phyloP scores from a whole-genome alignment of 2,113 vertebrate genomes.

The Trogon surrucura region DNA sequence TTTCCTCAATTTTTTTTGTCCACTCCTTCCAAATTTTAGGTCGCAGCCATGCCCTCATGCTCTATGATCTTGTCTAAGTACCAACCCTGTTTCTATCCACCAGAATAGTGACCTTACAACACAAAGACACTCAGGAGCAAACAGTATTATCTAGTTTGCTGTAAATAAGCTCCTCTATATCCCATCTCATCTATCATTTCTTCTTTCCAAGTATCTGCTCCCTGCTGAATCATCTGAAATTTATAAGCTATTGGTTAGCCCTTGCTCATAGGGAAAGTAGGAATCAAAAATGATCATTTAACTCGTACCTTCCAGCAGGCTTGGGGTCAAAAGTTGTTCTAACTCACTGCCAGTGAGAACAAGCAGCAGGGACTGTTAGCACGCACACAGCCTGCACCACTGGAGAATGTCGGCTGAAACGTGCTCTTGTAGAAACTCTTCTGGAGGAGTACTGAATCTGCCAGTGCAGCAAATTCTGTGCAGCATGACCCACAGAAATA shows the following conservation, averaged over 20 bases:
- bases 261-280: background rate
- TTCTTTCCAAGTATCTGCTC: constrained; percentile 45
- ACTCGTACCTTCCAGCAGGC: background rate
- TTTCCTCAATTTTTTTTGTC: background rate
- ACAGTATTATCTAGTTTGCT: background rate
- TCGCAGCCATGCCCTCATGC: background rate
- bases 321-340: constrained; percentile 38
- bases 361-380: background rate
- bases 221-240: constrained; percentile 26
- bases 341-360: background rate
- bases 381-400: background rate
- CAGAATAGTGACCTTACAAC: background rate
- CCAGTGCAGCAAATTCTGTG: background rate
- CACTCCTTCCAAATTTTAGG: background rate
- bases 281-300: background rate
- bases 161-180: background rate
- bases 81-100: background rate
- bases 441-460: background rate
- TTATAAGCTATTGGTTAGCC: background rate
- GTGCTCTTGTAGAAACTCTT: background rate
- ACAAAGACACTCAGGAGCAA: background rate
- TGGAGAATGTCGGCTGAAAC: background rate
- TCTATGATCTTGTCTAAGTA: background rate
- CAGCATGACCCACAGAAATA: background rate
- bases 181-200: constrained; percentile 24